These are phyloP conservation scores for Simalia tracyae DNA, from an alignment of 2,797 vertebrate genomes.

Conservation along the genomic window DNA sequence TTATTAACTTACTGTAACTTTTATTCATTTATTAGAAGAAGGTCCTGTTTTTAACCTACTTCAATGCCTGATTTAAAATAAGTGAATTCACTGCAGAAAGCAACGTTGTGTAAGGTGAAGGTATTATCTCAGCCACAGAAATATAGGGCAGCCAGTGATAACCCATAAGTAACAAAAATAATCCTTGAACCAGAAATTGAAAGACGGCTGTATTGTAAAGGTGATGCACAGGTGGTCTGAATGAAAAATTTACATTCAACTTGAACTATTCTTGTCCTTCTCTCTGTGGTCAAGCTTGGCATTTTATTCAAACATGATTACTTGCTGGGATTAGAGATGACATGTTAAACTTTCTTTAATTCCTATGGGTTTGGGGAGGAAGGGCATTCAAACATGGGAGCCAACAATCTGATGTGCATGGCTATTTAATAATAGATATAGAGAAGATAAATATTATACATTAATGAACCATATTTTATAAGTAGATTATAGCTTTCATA, in stretches of 20 bases:
- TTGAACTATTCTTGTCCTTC: background rate
- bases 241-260: background rate
- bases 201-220: background rate
- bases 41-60: background rate
- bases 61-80: background rate
- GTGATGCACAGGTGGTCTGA: background rate
- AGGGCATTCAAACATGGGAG: background rate
- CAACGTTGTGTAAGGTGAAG: background rate
- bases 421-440: background rate
- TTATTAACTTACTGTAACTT: background rate
- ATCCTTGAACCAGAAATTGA: accelerated
- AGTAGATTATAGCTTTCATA: background rate
- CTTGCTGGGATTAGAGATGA: background rate
- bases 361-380: too few species aligned
- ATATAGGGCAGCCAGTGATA: background rate
- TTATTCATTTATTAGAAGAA: background rate
- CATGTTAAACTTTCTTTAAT: background rate
- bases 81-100: background rate
- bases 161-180: slow-evolving; percentile 1
- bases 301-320: slow-evolving; percentile 6
- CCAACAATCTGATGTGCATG: background rate
- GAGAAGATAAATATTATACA: too few species aligned
- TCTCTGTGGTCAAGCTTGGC: background rate
- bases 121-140: background rate
- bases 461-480: background rate